Evolutionary conservation across 2,113 vertebrate genomes (phyloP).

Genomic region (Odontesthes bonariensis): DNA sequence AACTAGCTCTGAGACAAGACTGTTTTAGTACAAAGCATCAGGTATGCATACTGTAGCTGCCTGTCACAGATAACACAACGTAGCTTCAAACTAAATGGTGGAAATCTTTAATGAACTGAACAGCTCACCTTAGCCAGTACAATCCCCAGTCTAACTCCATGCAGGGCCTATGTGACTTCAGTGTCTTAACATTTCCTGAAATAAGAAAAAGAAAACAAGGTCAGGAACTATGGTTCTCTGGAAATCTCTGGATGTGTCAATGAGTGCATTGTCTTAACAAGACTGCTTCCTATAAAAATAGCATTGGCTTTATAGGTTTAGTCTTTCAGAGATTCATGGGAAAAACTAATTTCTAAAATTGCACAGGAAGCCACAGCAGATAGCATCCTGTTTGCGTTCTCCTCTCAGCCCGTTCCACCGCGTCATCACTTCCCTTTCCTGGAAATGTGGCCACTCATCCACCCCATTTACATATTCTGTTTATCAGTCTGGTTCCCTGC

Average conservation of each 20-base stretch:
- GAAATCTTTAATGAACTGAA: constrained; percentile 4
- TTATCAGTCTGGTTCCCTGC: constrained; percentile 40
- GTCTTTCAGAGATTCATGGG: constrained; percentile 64
- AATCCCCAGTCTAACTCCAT: constrained; percentile 71
- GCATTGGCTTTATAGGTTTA: constrained; percentile 14
- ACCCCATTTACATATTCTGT: constrained; percentile 72
- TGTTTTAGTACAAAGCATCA: constrained; percentile 10
- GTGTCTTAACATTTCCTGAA: constrained; percentile 65
- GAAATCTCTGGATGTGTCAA: constrained; percentile 11
- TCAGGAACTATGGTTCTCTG: constrained; percentile 16
- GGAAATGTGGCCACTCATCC: constrained; percentile 77
- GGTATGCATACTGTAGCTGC: constrained; percentile 15
- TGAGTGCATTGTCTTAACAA: not conserved
- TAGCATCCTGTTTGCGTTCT: constrained; percentile 84
- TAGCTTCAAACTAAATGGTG: constrained; percentile 12
- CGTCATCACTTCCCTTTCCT: constrained; percentile 84
- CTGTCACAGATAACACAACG: not conserved
- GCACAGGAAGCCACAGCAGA: constrained; percentile 81
- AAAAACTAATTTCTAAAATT: constrained; percentile 72
- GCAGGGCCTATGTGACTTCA: constrained; percentile 57
- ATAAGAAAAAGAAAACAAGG: constrained; percentile 29
- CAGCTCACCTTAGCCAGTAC: constrained; percentile 71
- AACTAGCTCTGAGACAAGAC: constrained; percentile 34
- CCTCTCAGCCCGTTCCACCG: constrained; percentile 71
- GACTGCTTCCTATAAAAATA: constrained; percentile 26